Conservation (phyloP, 2,888 invertebrate genomes). For the Caenorhabditis sp. region DNA sequence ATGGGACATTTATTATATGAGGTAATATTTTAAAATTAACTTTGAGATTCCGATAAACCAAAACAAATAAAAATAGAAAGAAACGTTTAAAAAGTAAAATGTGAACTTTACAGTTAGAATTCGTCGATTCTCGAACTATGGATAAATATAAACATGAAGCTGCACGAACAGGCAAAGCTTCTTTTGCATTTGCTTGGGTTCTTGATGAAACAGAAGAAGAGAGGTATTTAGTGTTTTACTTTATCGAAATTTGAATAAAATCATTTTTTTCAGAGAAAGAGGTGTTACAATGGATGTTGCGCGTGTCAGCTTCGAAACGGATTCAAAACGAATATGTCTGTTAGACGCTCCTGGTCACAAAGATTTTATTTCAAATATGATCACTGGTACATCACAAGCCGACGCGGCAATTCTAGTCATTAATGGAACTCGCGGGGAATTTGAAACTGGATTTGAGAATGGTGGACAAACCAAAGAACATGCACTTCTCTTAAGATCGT, state of each 20-base stretch:
- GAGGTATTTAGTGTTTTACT: slow-evolving; percentile 73
- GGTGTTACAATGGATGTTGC: slow-evolving; percentile 99
- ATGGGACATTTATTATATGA: slow-evolving; percentile 90
- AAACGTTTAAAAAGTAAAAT: no score
- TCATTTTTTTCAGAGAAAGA: slow-evolving; percentile 74
- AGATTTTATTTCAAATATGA: slow-evolving; percentile 99
- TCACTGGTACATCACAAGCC: slow-evolving; percentile 91
- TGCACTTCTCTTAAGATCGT: slow-evolving; percentile 86
- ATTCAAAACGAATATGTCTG: slow-evolving; percentile 73
- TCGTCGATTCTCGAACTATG: slow-evolving; percentile 85
- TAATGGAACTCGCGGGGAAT: slow-evolving; percentile 91
- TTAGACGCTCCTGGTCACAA: slow-evolving; percentile 98
- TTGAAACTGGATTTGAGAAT: slow-evolving; percentile 96
- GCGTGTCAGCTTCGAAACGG: slow-evolving; percentile 73
- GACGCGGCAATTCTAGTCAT: slow-evolving; percentile 95
- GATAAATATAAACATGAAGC: slow-evolving; percentile 98
- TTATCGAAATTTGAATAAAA: no score
- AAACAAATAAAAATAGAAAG: not conserved
- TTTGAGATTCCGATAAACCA: no score
- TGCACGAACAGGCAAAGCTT: slow-evolving; percentile 93
- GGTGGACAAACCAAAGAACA: slow-evolving; percentile 98
- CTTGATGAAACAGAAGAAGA: slow-evolving; percentile 98
- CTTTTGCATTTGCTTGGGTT: slow-evolving; percentile 90
- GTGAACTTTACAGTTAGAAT: slow-evolving; percentile 76
- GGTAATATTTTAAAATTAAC: slow-evolving; percentile 43